Percentiles rank a stretch among this genome's conserved stretches.
phyloP scores from a whole-genome alignment of 2,113 vertebrate species.

The Neotoma lepida region DNA sequence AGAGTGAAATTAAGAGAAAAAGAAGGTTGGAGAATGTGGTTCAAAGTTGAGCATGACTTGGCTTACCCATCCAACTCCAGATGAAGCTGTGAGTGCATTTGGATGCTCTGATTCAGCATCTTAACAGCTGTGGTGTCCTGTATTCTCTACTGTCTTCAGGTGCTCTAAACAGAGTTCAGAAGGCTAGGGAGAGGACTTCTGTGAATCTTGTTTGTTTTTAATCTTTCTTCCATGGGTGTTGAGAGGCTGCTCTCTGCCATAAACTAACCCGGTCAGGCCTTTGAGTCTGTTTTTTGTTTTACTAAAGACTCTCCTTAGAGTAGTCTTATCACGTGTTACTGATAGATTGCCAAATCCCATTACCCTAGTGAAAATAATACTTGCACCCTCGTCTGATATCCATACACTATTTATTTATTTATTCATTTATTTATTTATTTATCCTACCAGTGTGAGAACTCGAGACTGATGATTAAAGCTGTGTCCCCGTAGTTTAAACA shows the following conservation, averaged over 20 bases:
- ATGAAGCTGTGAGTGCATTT: not conserved
- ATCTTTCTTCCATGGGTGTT: not conserved
- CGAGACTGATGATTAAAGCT: not conserved
- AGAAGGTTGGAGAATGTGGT: conserved; percentile 31
- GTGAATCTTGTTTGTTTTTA: not conserved
- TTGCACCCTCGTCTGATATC: not conserved
- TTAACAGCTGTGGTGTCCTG: not conserved
- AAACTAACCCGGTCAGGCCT: not conserved
- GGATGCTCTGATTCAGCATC: conserved; percentile 17
- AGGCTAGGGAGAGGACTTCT: not conserved
- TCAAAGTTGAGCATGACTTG: conserved; percentile 35
- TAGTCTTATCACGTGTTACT: not conserved
- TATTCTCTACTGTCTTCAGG: not conserved
- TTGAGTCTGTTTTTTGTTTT: not conserved
- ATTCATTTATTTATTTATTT: conserved; percentile 1
- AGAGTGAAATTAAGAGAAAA: conserved; percentile 21
- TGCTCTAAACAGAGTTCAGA: not conserved
- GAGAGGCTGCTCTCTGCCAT: not conserved
- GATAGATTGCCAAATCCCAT: not conserved
- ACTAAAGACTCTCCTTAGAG: not conserved
- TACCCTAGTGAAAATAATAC: conserved; percentile 22
- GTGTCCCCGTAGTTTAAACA: not conserved
- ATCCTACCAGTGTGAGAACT: not conserved
- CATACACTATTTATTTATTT: not conserved
- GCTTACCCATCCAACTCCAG: not conserved